Evolutionary conservation across 2,113 vertebrate genomes (phyloP).

Genomic region (Leptodactylus fuscus): DNA sequence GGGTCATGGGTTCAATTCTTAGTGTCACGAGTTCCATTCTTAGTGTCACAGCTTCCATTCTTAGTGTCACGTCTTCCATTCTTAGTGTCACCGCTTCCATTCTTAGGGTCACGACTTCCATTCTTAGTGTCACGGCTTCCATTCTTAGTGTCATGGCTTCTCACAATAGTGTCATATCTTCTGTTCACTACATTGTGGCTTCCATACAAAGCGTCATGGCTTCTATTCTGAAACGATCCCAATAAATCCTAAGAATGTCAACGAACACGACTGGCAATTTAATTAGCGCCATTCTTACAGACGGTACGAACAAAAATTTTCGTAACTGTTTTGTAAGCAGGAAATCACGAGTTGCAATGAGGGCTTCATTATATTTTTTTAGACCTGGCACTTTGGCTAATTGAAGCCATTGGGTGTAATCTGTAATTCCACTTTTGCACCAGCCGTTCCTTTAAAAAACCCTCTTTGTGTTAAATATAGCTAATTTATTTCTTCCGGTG

Average conservation of each 20-base stretch:
- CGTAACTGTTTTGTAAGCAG: neutral
- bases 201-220: no score
- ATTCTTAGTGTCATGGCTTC: no score
- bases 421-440: constrained; percentile 18
- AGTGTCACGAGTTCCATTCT: no score
- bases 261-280: neutral
- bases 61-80: no score
- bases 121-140: no score
- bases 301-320: neutral
- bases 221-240: no score
- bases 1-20: no score
- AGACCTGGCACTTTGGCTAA: neutral
- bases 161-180: no score
- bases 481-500: constrained; percentile 15
- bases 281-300: neutral
- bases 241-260: neutral
- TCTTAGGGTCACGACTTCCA: no score
- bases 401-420: neutral
- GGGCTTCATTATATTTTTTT: neutral
- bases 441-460: constrained; percentile 3
- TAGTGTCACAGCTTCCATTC: no score
- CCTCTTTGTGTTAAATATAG: constrained; percentile 33
- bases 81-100: no score
- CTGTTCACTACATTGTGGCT: no score
- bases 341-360: neutral